These are phyloP conservation scores for Caenorhabditis tropicalis DNA, from an alignment of 1,140 invertebrate species.

Conservation along the genomic window DNA sequence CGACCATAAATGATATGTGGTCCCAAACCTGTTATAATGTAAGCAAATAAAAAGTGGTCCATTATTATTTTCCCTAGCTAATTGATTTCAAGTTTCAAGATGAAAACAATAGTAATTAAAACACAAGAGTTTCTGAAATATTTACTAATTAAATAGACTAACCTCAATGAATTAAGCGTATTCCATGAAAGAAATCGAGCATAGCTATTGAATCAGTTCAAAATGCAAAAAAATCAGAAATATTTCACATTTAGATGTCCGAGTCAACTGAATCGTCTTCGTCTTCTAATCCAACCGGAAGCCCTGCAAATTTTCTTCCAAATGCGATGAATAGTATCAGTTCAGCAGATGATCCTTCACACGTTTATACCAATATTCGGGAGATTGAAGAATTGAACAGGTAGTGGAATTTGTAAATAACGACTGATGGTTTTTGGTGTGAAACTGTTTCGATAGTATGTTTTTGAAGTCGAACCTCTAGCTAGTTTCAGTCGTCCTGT, in stretches of 20 bases:
- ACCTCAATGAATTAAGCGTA: too few relatives aligned
- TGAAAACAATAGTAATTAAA: too few relatives aligned
- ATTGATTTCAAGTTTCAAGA: too few relatives aligned
- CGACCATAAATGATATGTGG: too few relatives aligned
- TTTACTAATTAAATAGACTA: too few relatives aligned
- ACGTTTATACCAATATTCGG: constrained; percentile 55
- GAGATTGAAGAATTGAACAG: constrained; percentile 60
- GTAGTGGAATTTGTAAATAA: background rate
- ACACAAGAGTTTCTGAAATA: too few relatives aligned
- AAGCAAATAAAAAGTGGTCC: too few relatives aligned
- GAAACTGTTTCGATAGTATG: background rate
- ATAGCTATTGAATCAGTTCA: too few relatives aligned
- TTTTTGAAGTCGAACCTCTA: background rate
- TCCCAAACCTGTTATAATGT: too few relatives aligned
- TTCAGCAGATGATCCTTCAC: constrained; percentile 27
- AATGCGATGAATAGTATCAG: background rate
- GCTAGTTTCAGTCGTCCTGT: constrained; percentile 12
- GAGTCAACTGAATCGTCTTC: background rate
- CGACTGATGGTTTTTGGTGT: background rate
- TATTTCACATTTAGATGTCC: background rate
- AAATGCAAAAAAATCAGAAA: too few relatives aligned
- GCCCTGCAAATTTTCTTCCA: background rate
- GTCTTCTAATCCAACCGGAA: background rate
- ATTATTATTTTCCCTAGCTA: too few relatives aligned
- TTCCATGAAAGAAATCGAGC: too few relatives aligned